Evolutionary conservation across 1,140 invertebrate genomes (phyloP), one percentile per base, ranked within the genome.

Genomic region (Heliconius congener): DNA sequence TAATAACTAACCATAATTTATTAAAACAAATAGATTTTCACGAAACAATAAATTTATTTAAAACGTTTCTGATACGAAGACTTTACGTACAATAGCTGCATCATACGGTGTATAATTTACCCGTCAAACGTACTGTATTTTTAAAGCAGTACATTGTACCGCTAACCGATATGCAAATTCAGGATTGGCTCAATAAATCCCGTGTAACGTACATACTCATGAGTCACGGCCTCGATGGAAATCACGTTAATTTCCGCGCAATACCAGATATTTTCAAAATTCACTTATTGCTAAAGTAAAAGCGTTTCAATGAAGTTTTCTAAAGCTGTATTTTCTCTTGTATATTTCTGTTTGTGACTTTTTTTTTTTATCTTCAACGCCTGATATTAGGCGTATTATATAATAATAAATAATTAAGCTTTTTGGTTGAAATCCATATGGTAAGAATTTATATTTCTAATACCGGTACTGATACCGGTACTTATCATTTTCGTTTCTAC

Each of bases 111-210:
- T 66, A 66, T 66, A 66, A 66, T 66, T 66, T 66, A 66, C 9
- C 27, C 60, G 60, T 66, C 60, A 18, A 16, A 30, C 27, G 23
- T 23, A 66, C 27, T 27, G 60, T 66, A 66, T 66, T 66, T 66
- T 66, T 66, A 66, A 66, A 66, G 60, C 27, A 66, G 60, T 30
- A 66, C 60, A 66, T 66, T 66, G 60, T 66, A 66, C 27, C 60
- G 60, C 60, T 66, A 66, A 66, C 60, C 60, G 60, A 66, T 66
- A 66, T 66, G 60, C 60, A 66, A 66, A 66, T 66, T 46, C 57
- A 78, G 55, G 39, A 78, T 72, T 78, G 76, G 76, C 70, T 78
- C 76, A 73, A 78, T 78, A 78, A 78, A 78, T 78, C 76, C 72
- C 71, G 50, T 78, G 76, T 73, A 78, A 73, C 76, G 71, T 73